These are phyloP conservation scores for Peribatodes rhomboidaria DNA, from an alignment of 2,888 invertebrate genomes.

Conservation along the genomic window DNA sequence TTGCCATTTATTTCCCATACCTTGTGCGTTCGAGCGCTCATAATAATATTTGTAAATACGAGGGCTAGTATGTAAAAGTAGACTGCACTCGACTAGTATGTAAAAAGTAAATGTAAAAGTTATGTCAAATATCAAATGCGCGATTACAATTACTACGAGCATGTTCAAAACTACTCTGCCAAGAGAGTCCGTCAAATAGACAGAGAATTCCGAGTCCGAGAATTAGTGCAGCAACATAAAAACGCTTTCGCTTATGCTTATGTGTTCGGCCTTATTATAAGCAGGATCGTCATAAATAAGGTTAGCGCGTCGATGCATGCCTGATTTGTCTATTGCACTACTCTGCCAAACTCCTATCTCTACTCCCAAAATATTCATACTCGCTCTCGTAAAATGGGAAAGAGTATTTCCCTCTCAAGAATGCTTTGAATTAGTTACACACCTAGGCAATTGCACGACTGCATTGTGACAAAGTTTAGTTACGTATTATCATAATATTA, in stretches of 20 bases:
- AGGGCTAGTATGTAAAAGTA: no score
- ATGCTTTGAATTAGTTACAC: background rate
- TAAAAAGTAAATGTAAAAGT: no score
- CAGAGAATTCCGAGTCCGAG: no score
- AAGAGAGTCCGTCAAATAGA: no score
- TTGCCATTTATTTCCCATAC: no score
- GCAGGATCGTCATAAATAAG: slow-evolving; percentile 46
- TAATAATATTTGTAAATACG: no score
- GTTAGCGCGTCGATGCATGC: slow-evolving; percentile 43
- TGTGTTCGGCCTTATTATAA: slow-evolving; percentile 12
- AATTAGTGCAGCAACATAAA: background rate
- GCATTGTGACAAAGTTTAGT: background rate
- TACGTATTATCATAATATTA: no score
- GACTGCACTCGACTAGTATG: no score
- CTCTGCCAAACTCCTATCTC: slow-evolving; percentile 33
- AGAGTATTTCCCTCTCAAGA: slow-evolving; percentile 24
- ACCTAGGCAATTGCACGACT: slow-evolving; percentile 12
- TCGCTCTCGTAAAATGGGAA: slow-evolving; percentile 27
- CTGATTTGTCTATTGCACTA: slow-evolving; percentile 44
- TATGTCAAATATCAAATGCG: no score
- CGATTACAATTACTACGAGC: no score
- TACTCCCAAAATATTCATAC: slow-evolving; percentile 40
- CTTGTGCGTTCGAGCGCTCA: no score
- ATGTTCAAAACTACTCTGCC: no score
- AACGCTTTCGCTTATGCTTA: slow-evolving; percentile 21